These are phyloP conservation scores for Myiopsitta monachus DNA, from an alignment of 2,113 vertebrate genomes.

Conservation along the genomic window DNA sequence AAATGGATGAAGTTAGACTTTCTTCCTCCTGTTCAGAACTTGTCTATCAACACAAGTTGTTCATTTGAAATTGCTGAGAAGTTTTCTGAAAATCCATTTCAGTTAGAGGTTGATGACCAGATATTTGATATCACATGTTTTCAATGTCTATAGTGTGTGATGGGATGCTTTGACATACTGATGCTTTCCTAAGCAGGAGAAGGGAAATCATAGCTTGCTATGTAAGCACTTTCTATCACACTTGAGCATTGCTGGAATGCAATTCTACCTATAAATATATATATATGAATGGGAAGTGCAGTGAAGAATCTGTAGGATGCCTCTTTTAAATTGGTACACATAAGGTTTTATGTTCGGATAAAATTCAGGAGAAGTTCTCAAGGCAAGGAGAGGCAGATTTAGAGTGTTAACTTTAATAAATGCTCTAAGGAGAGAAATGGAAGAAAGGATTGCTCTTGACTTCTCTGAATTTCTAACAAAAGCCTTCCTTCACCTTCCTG, in stretches of 20 bases:
- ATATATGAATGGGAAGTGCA: not conserved
- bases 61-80: constrained; percentile 8
- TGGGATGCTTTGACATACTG: not conserved
- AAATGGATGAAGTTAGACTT: not conserved
- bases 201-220: not conserved
- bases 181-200: not conserved
- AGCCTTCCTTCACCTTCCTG: not conserved
- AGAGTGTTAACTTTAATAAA: not conserved
- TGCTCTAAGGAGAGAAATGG: not conserved
- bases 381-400: not conserved
- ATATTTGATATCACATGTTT: not conserved
- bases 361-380: not conserved
- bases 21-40: not conserved
- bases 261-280: not conserved
- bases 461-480: not conserved
- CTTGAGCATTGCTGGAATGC: not conserved
- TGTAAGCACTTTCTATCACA: not conserved
- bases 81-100: not conserved
- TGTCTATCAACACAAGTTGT: not conserved
- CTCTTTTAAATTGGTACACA: not conserved
- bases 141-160: not conserved
- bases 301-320: not conserved
- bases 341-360: not conserved
- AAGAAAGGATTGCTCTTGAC: not conserved
- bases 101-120: not conserved